A percentile compares a stretch with the other conserved stretches of the same genome.
phyloP scores from a whole-genome alignment of 64 coral and sea anemone species.

The Cladopsammia gracilis region DNA sequence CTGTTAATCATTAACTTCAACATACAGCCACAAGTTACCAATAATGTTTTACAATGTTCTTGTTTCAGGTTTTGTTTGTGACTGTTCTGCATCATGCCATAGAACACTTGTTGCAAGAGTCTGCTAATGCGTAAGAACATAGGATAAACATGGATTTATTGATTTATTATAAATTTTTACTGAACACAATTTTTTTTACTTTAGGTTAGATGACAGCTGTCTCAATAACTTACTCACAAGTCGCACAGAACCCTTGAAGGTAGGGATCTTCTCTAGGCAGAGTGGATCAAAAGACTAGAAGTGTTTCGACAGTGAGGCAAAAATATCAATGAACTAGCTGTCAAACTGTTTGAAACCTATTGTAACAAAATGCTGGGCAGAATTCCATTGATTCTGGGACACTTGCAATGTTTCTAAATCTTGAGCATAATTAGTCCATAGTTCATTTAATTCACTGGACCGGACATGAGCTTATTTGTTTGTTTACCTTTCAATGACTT shows the following conservation, averaged over 20 bases:
- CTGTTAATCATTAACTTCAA: neutral
- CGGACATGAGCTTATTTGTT: neutral
- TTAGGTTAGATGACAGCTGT: constrained; percentile 76
- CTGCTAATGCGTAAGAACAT: constrained; percentile 33
- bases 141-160: no score
- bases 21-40: no score
- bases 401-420: no score
- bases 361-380: no score
- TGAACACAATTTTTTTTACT: neutral
- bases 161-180: no score
- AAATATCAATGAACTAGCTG: no score
- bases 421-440: neutral
- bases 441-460: neutral
- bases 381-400: no score
- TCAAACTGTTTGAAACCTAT: no score
- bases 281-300: no score
- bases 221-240: constrained; percentile 79
- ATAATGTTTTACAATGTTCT: neutral
- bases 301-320: no score
- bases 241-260: constrained; percentile 90
- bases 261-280: constrained; percentile 3
- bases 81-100: constrained; percentile 90
- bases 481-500: neutral
- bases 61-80: constrained; percentile 91
- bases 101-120: constrained; percentile 64